Conservation (phyloP, 2,888 invertebrate genomes). For the Cosmopolites sordidus region DNA sequence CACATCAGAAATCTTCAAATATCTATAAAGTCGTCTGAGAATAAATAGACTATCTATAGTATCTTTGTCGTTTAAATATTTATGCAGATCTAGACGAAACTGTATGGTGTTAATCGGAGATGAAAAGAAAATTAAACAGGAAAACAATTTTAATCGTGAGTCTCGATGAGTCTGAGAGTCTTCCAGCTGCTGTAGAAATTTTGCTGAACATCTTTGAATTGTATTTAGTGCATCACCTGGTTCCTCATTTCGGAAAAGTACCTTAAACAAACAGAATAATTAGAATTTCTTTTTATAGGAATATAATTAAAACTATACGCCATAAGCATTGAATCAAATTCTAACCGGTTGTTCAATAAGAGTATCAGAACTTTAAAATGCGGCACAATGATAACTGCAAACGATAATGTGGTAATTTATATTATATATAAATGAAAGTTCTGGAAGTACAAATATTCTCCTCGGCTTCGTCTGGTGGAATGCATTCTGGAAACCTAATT, state of each 20-base stretch:
- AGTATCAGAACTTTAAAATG: no score
- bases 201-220: constrained; percentile 46
- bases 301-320: no score
- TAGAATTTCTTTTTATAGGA: no score
- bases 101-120: constrained; percentile 47
- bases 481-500: no score
- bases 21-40: constrained; percentile 49
- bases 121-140: constrained; percentile 48
- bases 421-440: no score
- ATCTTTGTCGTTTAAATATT: constrained; percentile 41
- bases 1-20: constrained; percentile 50
- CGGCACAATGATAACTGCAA: no score
- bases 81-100: constrained; percentile 43
- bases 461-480: no score
- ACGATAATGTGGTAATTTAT: no score
- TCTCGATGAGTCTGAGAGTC: constrained; percentile 31
- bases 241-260: constrained; percentile 51
- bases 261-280: constrained; percentile 31
- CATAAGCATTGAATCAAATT: no score
- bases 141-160: constrained; percentile 45
- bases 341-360: no score
- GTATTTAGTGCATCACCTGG: constrained; percentile 49
- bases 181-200: constrained; percentile 42
- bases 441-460: no score
- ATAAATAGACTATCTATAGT: constrained; percentile 37